A percentile compares a stretch with the other conserved stretches of the same genome.
These are phyloP conservation scores for Eueides isabella DNA, from an alignment of 1,140 invertebrate genomes.

Conservation along the genomic window DNA sequence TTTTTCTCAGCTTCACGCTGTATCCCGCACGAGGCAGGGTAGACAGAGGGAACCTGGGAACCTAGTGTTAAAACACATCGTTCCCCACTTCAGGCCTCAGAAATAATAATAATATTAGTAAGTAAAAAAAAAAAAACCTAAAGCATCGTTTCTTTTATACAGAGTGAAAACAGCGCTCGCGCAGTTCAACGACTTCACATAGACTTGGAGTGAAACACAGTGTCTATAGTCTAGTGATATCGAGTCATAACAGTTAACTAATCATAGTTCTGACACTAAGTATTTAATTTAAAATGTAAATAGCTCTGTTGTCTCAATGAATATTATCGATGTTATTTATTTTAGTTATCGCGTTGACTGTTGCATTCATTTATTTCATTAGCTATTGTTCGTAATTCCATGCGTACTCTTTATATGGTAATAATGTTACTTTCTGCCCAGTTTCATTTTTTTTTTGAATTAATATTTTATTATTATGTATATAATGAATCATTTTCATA, in stretches of 20 bases:
- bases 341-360: constrained; percentile 52
- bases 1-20: too few species aligned
- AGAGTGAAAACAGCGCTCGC: constrained; percentile 72
- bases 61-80: too few species aligned
- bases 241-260: constrained; percentile 57
- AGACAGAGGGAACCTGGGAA: too few species aligned
- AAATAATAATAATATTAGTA: too few species aligned
- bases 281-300: constrained; percentile 59
- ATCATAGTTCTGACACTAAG: constrained; percentile 47
- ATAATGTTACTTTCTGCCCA: not conserved
- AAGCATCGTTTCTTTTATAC: constrained; percentile 38
- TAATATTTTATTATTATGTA: not conserved
- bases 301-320: constrained; percentile 48
- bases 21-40: too few species aligned
- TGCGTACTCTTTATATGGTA: not conserved
- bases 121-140: too few species aligned
- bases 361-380: constrained; percentile 8
- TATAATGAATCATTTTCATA: constrained; percentile 5
- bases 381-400: not conserved
- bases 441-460: not conserved
- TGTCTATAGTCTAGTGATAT: constrained; percentile 44
- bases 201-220: constrained; percentile 44
- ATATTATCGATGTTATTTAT: constrained; percentile 57
- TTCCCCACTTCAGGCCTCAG: too few species aligned
- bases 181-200: constrained; percentile 74